These are phyloP conservation scores for Syncerus caffer DNA, from an alignment of 2,797 vertebrate species.

Conservation along the genomic window DNA sequence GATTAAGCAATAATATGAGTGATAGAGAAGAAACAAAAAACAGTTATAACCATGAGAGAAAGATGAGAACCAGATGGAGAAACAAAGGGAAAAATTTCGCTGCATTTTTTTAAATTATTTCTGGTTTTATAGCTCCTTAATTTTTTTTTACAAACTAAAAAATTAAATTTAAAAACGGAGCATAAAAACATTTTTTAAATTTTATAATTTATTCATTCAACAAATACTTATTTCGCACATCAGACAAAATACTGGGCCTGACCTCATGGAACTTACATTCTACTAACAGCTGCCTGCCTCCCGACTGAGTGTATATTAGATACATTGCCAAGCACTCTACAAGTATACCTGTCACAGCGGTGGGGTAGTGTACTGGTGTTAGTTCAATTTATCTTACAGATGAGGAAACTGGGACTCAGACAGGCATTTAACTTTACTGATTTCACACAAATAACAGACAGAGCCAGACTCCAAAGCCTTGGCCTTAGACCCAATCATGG, in stretches of 20 bases:
- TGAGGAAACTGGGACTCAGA: background rate
- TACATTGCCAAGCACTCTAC: accelerated
- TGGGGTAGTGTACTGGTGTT: no score
- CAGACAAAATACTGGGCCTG: background rate
- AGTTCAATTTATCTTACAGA: background rate
- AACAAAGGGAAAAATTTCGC: background rate
- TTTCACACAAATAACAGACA: background rate
- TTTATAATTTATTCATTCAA: background rate
- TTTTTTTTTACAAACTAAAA: background rate
- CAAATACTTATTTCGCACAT: background rate
- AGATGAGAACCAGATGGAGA: background rate
- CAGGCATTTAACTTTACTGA: background rate
- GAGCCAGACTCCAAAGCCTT: background rate
- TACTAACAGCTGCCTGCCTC: background rate
- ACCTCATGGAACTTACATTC: background rate
- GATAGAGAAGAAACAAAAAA: background rate
- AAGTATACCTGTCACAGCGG: accelerated
- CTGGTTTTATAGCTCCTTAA: background rate
- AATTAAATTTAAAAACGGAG: constrained; percentile 21
- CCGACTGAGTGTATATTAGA: accelerated
- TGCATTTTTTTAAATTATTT: background rate
- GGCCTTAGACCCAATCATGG: background rate
- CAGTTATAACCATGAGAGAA: background rate
- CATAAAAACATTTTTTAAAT: background rate
- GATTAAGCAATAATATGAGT: background rate